Evolutionary conservation across 2,888 invertebrate species (phyloP).

Genomic region (Trilocha varians): DNA sequence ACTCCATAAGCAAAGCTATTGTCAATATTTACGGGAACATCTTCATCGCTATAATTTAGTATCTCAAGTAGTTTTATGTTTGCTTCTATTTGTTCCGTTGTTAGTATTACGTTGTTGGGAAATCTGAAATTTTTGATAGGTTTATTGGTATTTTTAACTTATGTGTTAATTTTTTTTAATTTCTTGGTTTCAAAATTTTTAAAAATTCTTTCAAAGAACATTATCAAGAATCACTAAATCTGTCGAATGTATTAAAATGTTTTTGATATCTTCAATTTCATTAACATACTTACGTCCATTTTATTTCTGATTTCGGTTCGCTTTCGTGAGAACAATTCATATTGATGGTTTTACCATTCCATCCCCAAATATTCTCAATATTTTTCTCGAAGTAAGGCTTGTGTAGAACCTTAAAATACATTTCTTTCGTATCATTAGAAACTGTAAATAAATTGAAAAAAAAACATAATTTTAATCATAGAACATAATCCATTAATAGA

Average conservation of each 20-base stretch:
- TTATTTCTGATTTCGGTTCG: conserved; percentile 38
- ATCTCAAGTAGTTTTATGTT: conserved; percentile 24
- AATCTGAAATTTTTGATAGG: conserved; percentile 28
- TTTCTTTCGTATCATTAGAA: conserved; percentile 19
- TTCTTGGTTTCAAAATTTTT: too few species aligned
- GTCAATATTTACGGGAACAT: conserved; percentile 23
- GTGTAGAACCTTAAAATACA: conserved; percentile 40
- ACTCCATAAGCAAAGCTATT: conserved; percentile 35
- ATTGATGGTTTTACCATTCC: conserved; percentile 39
- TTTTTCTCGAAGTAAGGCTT: conserved; percentile 36
- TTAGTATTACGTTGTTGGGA: conserved; percentile 23
- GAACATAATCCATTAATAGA: too few species aligned
- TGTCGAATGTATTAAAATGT: too few species aligned
- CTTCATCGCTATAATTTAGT: conserved; percentile 15
- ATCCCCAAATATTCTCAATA: conserved; percentile 39
- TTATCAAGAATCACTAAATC: too few species aligned
- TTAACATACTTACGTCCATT: conserved; percentile 40
- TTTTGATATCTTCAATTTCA: background rate
- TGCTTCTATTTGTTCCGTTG: conserved; percentile 23
- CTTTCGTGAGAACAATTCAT: conserved; percentile 44
- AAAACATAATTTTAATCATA: too few species aligned
- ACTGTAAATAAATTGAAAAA: too few species aligned
- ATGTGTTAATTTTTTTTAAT: too few species aligned
- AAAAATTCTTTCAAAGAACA: too few species aligned
- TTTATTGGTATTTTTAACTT: too few species aligned